These are phyloP conservation scores for Euplexia lucipara DNA, from an alignment of 2,888 invertebrate genomes.

Conservation along the genomic window DNA sequence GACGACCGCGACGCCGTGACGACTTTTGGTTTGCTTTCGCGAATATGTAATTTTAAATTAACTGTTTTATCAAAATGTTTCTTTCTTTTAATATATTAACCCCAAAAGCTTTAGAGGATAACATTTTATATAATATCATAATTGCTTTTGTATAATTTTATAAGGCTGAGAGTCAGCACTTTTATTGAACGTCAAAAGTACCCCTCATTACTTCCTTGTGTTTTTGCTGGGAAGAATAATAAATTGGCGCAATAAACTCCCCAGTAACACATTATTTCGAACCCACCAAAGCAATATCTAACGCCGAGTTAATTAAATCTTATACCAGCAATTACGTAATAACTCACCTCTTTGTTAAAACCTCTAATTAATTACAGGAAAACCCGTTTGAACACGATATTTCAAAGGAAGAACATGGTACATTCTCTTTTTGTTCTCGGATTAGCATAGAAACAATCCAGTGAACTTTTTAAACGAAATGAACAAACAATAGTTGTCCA, in stretches of 20 bases:
- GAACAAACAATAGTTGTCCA: slow-evolving; percentile 43
- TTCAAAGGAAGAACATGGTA: slow-evolving; percentile 31
- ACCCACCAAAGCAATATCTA: not conserved
- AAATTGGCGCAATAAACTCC: too few relatives aligned
- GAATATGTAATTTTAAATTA: not conserved
- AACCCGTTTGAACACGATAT: slow-evolving; percentile 12
- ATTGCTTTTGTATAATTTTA: too few relatives aligned
- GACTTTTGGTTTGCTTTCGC: not conserved
- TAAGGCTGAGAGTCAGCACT: too few relatives aligned
- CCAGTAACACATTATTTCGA: not conserved
- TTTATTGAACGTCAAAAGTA: too few relatives aligned
- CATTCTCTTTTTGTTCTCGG: slow-evolving; percentile 24
- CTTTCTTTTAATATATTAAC: too few relatives aligned
- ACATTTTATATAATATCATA: too few relatives aligned
- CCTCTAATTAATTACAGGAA: slow-evolving; percentile 41
- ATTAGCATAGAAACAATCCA: slow-evolving; percentile 51
- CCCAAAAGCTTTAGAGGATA: too few relatives aligned
- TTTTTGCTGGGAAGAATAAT: too few relatives aligned
- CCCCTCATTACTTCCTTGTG: too few relatives aligned
- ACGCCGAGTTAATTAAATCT: not conserved
- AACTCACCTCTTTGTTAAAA: slow-evolving; percentile 36
- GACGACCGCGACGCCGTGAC: too few relatives aligned
- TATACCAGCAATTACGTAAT: slow-evolving; percentile 24
- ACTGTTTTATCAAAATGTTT: not conserved
- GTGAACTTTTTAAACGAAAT: slow-evolving; percentile 32